Base-by-base conservation (phyloP, 2,113 vertebrate genomes). In the Pardalotus punctatus region DNA sequence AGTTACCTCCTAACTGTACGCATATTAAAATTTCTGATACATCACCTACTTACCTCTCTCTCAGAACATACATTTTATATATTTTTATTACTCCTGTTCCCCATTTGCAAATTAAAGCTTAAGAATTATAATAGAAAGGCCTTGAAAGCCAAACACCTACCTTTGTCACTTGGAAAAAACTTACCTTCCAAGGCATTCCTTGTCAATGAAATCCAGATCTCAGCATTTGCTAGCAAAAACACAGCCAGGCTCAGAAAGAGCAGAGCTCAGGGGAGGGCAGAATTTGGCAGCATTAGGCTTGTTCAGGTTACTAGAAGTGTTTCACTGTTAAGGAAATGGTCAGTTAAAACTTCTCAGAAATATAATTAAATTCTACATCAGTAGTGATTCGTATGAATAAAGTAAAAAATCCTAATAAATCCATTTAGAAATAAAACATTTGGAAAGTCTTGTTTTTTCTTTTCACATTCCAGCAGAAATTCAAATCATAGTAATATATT, bases 131-230 rank as follows among this genome's bases (percentile, higher is more conserved):
- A 89, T 28, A 64, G 7, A 62, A 17, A 40, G 9, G 28, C 47
- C 23, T 78, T 47, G 17, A 85, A 94, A 92, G 14, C 8, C 25
- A 92, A 92, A 43, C 10, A 31, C 54, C 81, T 93, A 31, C 80
- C 61, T 70, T 22, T 86, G 35, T 29, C n/a, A 51, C 2, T 0
- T 23, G 54, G 35, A 36, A 48, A 74, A 90, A 69, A 36, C 2
- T 58, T 81, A 65, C 22, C 27, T 92, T 92, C 43, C n/a, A 86
- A 35, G 35, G 16, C 50, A 86, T 48, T 57, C 18, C 10, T 78
- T 81, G 43, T 40, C 67, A 97, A 94, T 86, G 47, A 95, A 76
- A 94, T 87, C 45, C 71, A 94, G 43, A 76, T 24, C 70, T 48
- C 35, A 43, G 20, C 8, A 56, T 74, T 67, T 10, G 60, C 13